Percentiles rank a stretch among this genome's conserved stretches.
These are phyloP conservation scores for Tretioscincus oriximinensis DNA, from an alignment of 2,113 vertebrate species.

Conservation along the genomic window DNA sequence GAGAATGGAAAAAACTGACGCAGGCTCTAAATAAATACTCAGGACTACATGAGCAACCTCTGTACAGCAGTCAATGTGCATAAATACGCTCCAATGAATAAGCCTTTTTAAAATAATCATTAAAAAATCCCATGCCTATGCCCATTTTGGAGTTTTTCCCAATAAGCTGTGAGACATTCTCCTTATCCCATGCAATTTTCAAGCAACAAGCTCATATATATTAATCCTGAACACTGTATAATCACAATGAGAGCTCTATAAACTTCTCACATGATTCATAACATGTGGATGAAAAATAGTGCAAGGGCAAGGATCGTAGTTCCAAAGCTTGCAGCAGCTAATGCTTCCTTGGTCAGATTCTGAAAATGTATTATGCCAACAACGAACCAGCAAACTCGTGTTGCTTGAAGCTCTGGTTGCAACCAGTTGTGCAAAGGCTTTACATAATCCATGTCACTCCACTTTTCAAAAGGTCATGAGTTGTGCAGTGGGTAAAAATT, in stretches of 20 bases:
- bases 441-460: constrained; percentile 10
- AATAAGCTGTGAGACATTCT: constrained; percentile 45
- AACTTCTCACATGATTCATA: constrained; percentile 32
- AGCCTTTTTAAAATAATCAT: constrained; percentile 27
- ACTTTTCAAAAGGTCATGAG: constrained; percentile 25
- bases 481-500: constrained; percentile 34
- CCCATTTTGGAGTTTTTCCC: constrained; percentile 42
- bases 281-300: constrained; percentile 32
- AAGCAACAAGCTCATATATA: constrained; percentile 52
- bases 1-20: constrained; percentile 16
- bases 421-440: constrained; percentile 31
- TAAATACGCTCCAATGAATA: constrained; percentile 38
- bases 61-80: constrained; percentile 37
- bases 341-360: background rate
- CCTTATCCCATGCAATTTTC: constrained; percentile 49
- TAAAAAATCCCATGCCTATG: constrained; percentile 9
- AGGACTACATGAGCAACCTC: constrained; percentile 39
- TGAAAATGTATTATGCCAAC: constrained; percentile 3
- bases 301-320: constrained; percentile 13
- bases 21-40: constrained; percentile 34
- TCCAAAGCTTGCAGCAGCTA: constrained; percentile 20
- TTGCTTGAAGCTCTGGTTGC: background rate
- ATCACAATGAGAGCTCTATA: constrained; percentile 30
- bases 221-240: constrained; percentile 28
- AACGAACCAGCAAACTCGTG: background rate